A percentile compares a stretch with the other conserved stretches of the same genome.
Evolutionary conservation across 1,140 invertebrate species (phyloP).

Genomic region (Augochlora pura): DNA sequence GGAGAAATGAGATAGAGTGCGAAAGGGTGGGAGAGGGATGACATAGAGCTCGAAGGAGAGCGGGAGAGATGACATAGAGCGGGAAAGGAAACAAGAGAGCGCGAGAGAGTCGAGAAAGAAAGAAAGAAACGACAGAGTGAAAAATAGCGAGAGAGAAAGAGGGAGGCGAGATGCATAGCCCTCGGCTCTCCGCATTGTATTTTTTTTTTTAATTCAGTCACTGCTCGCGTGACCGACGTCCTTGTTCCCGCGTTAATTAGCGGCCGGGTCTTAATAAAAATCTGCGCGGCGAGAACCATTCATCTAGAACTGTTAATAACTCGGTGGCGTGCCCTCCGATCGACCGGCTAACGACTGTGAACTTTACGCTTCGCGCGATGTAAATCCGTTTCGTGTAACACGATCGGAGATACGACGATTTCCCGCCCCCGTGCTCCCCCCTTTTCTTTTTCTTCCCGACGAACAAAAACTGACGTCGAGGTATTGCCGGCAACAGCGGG

Average conservation of each 20-base stretch:
- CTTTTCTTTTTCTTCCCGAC: too few species aligned
- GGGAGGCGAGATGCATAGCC: too few species aligned
- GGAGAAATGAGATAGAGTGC: too few species aligned
- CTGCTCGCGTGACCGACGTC: constrained; percentile 14
- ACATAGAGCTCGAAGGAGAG: too few species aligned
- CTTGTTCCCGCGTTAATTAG: constrained; percentile 16
- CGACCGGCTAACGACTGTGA: constrained; percentile 11
- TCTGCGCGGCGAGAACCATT: neutral
- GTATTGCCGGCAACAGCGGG: too few species aligned
- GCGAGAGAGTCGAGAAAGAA: too few species aligned
- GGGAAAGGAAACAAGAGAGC: too few species aligned
- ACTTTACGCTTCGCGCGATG: constrained; percentile 10
- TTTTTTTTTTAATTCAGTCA: neutral
- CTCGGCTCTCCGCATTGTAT: neutral
- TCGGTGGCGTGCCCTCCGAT: constrained; percentile 12
- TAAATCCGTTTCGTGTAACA: constrained; percentile 10
- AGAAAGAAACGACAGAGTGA: too few species aligned
- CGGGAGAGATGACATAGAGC: too few species aligned
- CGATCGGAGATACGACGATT: neutral
- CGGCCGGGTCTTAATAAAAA: constrained; percentile 30
- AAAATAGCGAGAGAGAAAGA: too few species aligned
- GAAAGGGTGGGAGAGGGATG: too few species aligned
- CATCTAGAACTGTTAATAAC: neutral
- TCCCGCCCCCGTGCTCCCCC: neutral
- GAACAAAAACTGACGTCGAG: too few species aligned